These are phyloP conservation scores for Anthopleura xanthogrammica DNA, from an alignment of 92 coral and sea anemone species.

Conservation along the genomic window DNA sequence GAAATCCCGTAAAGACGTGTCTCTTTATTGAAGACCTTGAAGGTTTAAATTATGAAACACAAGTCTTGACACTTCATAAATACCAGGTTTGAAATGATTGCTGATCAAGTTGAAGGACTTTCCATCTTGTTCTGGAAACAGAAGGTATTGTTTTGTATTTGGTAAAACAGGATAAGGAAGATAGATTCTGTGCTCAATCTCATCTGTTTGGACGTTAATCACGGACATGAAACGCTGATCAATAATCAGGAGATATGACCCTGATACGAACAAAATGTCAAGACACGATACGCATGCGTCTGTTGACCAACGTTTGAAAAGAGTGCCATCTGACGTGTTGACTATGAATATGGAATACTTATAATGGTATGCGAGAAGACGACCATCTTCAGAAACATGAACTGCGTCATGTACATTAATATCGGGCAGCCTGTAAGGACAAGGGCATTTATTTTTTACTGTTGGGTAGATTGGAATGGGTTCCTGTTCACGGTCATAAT, in stretches of 20 bases:
- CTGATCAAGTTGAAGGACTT: neutral
- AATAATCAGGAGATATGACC: neutral
- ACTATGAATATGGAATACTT: neutral
- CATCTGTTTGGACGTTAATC: neutral
- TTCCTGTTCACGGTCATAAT: neutral
- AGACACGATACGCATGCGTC: neutral
- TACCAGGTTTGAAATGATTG: neutral
- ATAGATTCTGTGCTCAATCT: neutral
- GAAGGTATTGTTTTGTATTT: neutral
- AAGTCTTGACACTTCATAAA: neutral
- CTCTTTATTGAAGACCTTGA: neutral
- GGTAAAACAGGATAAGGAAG: neutral
- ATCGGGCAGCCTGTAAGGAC: too few relatives aligned
- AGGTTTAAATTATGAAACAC: neutral
- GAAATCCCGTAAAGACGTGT: too few relatives aligned
- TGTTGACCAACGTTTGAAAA: neutral
- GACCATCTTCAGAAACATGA: conserved; percentile 33
- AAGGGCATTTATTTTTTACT: too few relatives aligned
- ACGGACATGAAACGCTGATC: neutral
- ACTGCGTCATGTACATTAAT: neutral
- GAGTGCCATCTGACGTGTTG: neutral
- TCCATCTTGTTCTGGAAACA: neutral
- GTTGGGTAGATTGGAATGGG: neutral
- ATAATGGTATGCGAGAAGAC: neutral
- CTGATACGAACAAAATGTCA: neutral